phyloP scores from a whole-genome alignment of 2,113 vertebrate species.

The Pteruthius melanotis region DNA sequence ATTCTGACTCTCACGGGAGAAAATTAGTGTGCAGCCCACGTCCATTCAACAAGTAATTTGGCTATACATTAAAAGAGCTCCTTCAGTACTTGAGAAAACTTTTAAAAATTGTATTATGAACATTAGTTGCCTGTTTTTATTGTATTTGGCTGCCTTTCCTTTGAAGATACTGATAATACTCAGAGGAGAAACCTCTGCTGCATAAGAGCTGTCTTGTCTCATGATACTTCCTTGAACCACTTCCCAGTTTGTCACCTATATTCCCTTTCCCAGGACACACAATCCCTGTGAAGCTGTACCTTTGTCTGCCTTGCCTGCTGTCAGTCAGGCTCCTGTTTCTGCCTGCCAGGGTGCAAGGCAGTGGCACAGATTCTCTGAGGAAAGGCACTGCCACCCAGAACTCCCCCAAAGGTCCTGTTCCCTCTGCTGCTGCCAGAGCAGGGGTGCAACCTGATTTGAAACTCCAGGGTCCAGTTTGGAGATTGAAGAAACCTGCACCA shows the following conservation, averaged over 20 bases:
- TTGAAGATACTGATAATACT: neutral
- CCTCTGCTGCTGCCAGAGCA: neutral
- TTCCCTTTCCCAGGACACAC: neutral
- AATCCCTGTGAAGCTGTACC: neutral
- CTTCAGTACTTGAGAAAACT: neutral
- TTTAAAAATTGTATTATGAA: neutral
- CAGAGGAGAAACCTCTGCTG: neutral
- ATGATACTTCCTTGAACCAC: neutral
- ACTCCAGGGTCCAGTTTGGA: accelerated
- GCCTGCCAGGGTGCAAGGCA: neutral
- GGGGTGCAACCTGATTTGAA: neutral
- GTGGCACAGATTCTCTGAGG: neutral
- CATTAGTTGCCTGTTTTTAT: neutral
- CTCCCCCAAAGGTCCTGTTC: neutral
- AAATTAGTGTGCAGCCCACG: neutral
- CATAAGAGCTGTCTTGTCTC: neutral
- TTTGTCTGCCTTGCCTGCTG: neutral
- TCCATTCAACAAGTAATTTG: constrained; percentile 17
- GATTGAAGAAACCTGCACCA: neutral
- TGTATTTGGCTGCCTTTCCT: constrained; percentile 4
- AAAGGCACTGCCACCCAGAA: neutral
- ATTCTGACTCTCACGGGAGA: neutral
- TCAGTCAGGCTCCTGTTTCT: neutral
- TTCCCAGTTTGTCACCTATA: neutral
- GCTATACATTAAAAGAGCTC: constrained; percentile 1